A percentile compares a stretch with the other conserved stretches of the same genome.
These are phyloP conservation scores for Drosophila seguyi DNA, from an alignment of 1,140 invertebrate species.

Conservation along the genomic window DNA sequence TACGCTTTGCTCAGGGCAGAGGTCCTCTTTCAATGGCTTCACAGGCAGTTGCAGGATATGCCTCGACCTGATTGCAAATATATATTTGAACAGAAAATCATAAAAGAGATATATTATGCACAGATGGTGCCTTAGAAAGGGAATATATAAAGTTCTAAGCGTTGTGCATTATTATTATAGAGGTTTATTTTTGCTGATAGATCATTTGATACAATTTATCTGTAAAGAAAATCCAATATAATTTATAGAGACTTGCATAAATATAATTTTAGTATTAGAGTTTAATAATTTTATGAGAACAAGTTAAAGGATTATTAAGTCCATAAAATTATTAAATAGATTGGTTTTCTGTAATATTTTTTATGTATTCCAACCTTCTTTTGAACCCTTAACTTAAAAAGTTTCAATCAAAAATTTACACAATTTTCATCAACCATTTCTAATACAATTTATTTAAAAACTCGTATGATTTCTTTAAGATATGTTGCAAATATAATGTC, in stretches of 20 bases:
- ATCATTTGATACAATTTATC: not conserved
- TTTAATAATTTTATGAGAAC: too few relatives aligned
- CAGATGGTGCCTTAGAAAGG: slow-evolving; percentile 1
- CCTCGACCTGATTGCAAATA: slow-evolving; percentile 47
- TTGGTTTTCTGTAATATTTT: not conserved
- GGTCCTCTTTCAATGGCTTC: slow-evolving; percentile 17
- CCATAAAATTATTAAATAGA: too few relatives aligned
- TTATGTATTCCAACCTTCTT: not conserved
- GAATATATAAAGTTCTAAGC: not conserved
- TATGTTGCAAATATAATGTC: not conserved
- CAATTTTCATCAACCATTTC: not conserved
- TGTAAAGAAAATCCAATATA: not conserved
- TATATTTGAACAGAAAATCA: slow-evolving; percentile 23
- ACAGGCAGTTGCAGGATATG: slow-evolving; percentile 37
- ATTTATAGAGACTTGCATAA: too few relatives aligned
- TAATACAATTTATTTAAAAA: not conserved
- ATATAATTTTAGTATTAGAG: too few relatives aligned
- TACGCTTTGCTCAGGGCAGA: slow-evolving; percentile 7
- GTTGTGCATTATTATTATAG: not conserved
- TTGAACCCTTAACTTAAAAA: not conserved
- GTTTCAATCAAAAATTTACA: not conserved
- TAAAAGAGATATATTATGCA: slow-evolving; percentile 3
- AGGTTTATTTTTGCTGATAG: not conserved
- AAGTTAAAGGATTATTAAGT: not conserved
- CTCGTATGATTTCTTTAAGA: not conserved